These are phyloP conservation scores for Champsocephalus esox DNA, from an alignment of 2,797 vertebrate species.

Conservation along the genomic window DNA sequence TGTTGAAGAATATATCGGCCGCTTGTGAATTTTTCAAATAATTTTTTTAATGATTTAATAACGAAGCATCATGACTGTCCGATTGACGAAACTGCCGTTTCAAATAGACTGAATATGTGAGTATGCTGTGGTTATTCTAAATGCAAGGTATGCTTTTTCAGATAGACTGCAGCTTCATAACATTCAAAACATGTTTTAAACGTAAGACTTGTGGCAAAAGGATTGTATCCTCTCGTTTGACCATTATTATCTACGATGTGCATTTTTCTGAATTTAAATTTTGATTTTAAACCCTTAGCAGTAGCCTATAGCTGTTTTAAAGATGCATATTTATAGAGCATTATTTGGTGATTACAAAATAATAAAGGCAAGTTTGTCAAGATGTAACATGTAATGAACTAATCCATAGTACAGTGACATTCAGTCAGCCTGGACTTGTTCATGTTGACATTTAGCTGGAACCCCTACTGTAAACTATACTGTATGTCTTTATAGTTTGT, in stretches of 20 bases:
- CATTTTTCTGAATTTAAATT: neutral
- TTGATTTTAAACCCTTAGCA: neutral
- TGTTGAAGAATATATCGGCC: neutral
- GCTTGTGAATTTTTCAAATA: constrained; percentile 19
- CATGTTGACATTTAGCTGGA: constrained; percentile 71
- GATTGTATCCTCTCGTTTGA: neutral
- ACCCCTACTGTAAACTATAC: constrained; percentile 23
- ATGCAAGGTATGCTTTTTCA: neutral
- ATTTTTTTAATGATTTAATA: neutral
- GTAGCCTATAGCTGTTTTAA: no score
- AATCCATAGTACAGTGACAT: constrained; percentile 44
- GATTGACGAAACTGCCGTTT: constrained; percentile 13
- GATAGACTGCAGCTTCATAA: neutral
- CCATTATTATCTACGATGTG: neutral
- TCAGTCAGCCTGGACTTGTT: constrained; percentile 49
- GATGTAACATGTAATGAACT: constrained; percentile 40
- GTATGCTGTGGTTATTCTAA: constrained; percentile 33
- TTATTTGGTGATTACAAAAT: constrained; percentile 11
- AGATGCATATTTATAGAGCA: neutral
- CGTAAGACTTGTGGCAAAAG: neutral
- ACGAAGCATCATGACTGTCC: neutral
- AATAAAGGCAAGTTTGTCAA: neutral
- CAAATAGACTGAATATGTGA: constrained; percentile 33
- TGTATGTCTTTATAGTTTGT: constrained; percentile 59
- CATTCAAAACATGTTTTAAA: constrained; percentile 5